phyloP scores from a whole-genome alignment of 2,797 vertebrate species.

The Anolis apletophallus region DNA sequence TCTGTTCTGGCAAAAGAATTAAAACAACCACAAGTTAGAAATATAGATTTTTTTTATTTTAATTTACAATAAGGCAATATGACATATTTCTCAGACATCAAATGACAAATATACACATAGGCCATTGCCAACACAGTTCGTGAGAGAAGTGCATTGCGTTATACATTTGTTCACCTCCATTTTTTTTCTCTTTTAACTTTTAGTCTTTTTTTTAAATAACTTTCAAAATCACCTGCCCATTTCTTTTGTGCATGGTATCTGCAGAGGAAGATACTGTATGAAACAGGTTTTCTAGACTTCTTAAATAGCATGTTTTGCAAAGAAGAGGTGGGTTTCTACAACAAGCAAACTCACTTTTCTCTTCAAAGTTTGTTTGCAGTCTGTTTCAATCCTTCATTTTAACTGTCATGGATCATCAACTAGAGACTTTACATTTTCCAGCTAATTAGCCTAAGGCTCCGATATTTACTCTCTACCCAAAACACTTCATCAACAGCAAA shows the following conservation, averaged over 20 bases:
- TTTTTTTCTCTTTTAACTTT: slow-evolving; percentile 47
- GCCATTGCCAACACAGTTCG: slow-evolving; percentile 48
- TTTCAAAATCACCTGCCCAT: neutral
- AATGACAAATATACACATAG: slow-evolving; percentile 35
- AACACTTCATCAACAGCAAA: neutral
- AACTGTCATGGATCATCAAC: neutral
- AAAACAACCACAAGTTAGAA: slow-evolving; percentile 68
- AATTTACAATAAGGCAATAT: slow-evolving; percentile 70
- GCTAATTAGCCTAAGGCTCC: neutral
- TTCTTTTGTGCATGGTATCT: neutral
- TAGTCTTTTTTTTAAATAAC: slow-evolving; percentile 11
- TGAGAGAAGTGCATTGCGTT: slow-evolving; percentile 10
- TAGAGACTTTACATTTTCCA: neutral
- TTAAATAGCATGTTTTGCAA: slow-evolving; percentile 27
- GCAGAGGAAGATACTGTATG: too few relatives aligned
- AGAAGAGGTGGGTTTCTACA: slow-evolving; percentile 28
- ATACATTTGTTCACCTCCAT: slow-evolving; percentile 24
- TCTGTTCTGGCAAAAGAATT: neutral
- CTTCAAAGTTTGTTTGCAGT: slow-evolving; percentile 25
- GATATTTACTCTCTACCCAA: neutral
- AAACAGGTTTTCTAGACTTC: slow-evolving; percentile 25
- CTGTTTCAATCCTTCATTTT: slow-evolving; percentile 19
- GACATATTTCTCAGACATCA: slow-evolving; percentile 13
- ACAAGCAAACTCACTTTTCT: slow-evolving; percentile 28
- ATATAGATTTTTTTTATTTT: slow-evolving; percentile 85